These are phyloP conservation scores for Keiferia lycopersicella DNA, from an alignment of 2,888 invertebrate species.

Conservation along the genomic window DNA sequence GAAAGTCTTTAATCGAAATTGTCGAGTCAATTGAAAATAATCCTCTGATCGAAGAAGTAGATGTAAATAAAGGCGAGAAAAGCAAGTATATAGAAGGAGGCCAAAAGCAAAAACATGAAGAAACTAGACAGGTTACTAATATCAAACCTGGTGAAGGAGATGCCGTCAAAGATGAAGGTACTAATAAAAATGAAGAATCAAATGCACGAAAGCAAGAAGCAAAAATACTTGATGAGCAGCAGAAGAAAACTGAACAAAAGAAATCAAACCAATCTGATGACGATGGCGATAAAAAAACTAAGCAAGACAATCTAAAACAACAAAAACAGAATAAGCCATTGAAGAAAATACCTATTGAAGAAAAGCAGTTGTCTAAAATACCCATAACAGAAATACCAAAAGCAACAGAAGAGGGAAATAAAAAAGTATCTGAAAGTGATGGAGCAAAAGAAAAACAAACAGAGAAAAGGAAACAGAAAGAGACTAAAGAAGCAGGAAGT, in stretches of 20 bases:
- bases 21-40: conserved; percentile 48
- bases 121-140: not conserved
- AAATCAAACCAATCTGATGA: not conserved
- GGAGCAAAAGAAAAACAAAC: conserved; percentile 31
- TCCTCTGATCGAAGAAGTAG: conserved; percentile 35
- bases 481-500: conserved; percentile 5
- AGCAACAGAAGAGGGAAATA: conserved; percentile 28
- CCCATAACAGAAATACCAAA: conserved; percentile 29
- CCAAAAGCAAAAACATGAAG: conserved; percentile 37
- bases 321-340: conserved; percentile 33
- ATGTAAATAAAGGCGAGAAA: conserved; percentile 42
- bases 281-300: not conserved
- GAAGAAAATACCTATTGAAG: conserved; percentile 42
- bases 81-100: conserved; percentile 54
- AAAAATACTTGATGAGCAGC: not conserved
- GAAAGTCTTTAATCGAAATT: conserved; percentile 62
- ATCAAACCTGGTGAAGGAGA: not conserved
- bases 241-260: not conserved
- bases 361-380: conserved; percentile 12
- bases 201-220: not conserved
- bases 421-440: conserved; percentile 35
- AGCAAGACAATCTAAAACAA: not conserved
- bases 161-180: not conserved
- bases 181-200: not conserved
- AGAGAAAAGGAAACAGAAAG: conserved; percentile 29